Base-by-base conservation (phyloP, 2,797 vertebrate species). In the Anolis apletophallus region DNA sequence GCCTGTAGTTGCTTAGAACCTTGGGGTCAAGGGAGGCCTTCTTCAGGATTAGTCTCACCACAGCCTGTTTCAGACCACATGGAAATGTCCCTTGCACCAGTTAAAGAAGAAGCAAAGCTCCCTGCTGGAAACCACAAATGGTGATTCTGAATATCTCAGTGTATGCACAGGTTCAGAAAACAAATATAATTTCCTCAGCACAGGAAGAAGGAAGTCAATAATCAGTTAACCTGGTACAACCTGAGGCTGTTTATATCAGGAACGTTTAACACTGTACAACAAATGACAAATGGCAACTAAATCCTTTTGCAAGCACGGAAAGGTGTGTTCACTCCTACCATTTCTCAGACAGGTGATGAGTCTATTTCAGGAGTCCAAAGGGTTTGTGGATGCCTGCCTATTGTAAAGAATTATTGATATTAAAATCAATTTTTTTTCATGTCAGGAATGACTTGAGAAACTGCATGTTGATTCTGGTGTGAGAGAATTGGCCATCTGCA, bases 231-330 rank as follows among this genome's bases (percentile, higher is more conserved):
- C 1, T 3, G 23, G 69, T 29, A 64, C 68, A 74, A 86, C 26
- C 21, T 36, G 26, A n/a, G 36, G 17, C 26, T 61, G 7, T 75
- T 50, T 84, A 50, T 50, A 19, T 32, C 23, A 86, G 46, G n/a
- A 74, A 74, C 12, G 17, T 81, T 69, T 81, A 40, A 52, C n/a
- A 52, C 29, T 85, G 23, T 78, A 55, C 52, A 75, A 57, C 50
- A 85, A 69, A 80, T n/a, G 46, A 64, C 61, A 80, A 46, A 80
- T 67, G 59, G 26, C 79, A 61, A 68, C n/a, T 50, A 32, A 52
- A 67, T 46, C 26, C 61, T 54, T 81, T 50, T 13, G 29, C 46
- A 54, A 54, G 46, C 64, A 69, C 40, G 23, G 29, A 29, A 80
- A 64, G 23, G 21, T 64, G 78, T 64, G 36, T 64, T 69, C 46